Base-by-base conservation (phyloP, 1,140 invertebrate species). In the Aphaenogaster floridana region DNA sequence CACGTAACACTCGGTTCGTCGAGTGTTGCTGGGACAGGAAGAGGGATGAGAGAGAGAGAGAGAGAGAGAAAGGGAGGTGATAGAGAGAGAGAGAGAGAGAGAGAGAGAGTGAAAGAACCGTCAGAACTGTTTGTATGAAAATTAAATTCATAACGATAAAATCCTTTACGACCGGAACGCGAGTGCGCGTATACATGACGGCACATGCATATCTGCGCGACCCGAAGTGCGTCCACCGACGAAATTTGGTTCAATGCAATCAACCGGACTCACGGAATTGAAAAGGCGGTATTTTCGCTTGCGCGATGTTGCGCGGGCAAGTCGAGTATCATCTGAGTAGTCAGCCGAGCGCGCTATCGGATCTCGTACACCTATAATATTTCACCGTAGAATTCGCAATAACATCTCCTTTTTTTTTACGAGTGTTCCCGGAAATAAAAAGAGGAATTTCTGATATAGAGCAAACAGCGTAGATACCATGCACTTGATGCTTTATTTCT, bases 111-210 rank as follows among this genome's bases (percentile, higher is more conserved):
- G 76, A 52, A 52, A 34, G 59, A 21, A 17, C 15, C 17, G 66
- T 68, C 76, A 61, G 89, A 90, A 79, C 91, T 94, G 92, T 94
- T 94, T 94, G 93, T 91, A 94, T 91, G 94, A 94, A 94, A 94
- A 94, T 95, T 94, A 94, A 94, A 95, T 95, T 94, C 94, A 93
- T 94, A 94, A 94, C 94, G 90, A 92, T 92, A 92, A 93, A 94
- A 95, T 94, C 92, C 91, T 94, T 94, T 94, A 92, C 90, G 88
- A 91, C 57, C 78, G 74, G n/a, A 61, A 78, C 74, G 76, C 66
- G 68, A 42, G n/a, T 50, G 48, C 45, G 77, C 48, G 54, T 21
- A 69, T 68, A 87, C 39, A 52, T 13, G 71, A 17, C 6, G 17
- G 11, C 11, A 7, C 42, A 50, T 45, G 48, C 36, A 48, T 81